A percentile compares a stretch with the other conserved stretches of the same genome.
Evolutionary conservation across 2,113 vertebrate genomes (phyloP).

Genomic region (Ceyx margarethae): DNA sequence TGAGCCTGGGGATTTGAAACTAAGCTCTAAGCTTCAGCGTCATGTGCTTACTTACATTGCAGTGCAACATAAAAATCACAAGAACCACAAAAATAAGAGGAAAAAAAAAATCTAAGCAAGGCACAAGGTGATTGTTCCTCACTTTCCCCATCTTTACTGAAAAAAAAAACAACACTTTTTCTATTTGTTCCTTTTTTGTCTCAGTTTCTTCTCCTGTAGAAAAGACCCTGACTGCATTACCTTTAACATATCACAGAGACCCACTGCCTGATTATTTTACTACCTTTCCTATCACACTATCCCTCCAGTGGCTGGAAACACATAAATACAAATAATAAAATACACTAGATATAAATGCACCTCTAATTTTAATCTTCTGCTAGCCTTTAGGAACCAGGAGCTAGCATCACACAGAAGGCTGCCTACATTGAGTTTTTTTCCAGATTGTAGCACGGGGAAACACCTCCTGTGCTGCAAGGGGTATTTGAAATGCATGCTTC

Average conservation of each 20-base stretch:
- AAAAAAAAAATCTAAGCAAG: neutral
- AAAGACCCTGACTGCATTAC: neutral
- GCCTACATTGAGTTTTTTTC: neutral
- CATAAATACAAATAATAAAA: neutral
- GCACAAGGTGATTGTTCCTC: neutral
- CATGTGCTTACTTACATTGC: neutral
- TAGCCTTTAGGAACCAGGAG: neutral
- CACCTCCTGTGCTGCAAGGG: neutral
- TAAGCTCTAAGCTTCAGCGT: conserved; percentile 17
- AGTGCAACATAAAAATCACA: neutral
- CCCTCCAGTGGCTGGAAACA: neutral
- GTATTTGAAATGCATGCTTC: neutral
- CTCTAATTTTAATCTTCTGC: neutral
- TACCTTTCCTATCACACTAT: neutral
- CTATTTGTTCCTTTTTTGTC: neutral
- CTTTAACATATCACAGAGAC: neutral
- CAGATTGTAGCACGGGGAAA: neutral
- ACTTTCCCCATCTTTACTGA: neutral
- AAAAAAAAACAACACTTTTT: neutral
- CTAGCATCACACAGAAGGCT: neutral
- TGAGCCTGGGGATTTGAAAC: conserved; percentile 28
- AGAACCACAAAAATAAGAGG: neutral
- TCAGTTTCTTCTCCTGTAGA: neutral
- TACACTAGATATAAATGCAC: neutral
- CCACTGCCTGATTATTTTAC: neutral